Percentiles rank a stretch among this genome's conserved stretches.
phyloP scores from a whole-genome alignment of 2,797 vertebrate genomes.

The Melanotaenia parkinsoni region DNA sequence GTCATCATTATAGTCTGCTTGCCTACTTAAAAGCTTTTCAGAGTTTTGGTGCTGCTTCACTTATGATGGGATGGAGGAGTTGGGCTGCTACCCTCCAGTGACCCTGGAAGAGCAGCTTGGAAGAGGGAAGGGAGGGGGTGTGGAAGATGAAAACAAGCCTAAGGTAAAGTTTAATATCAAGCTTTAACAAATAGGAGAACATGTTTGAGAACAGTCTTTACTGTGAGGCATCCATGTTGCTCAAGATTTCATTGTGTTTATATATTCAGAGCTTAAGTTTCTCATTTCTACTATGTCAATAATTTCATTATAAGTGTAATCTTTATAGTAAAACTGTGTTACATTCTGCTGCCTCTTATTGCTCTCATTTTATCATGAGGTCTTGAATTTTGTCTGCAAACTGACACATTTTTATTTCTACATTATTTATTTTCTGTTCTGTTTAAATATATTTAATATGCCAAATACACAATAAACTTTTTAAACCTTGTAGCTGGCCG shows the following conservation, averaged over 20 bases:
- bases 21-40: constrained; percentile 75
- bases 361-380: not conserved
- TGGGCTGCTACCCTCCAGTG: constrained; percentile 41
- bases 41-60: constrained; percentile 63
- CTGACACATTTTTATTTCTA: not conserved
- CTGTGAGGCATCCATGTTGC: not conserved
- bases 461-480: not conserved
- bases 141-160: not conserved
- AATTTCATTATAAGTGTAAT: not conserved
- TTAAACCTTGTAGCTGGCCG: not conserved
- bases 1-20: constrained; percentile 62
- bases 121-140: not conserved
- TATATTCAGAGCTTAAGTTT: not conserved
- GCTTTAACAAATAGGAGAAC: constrained; percentile 7
- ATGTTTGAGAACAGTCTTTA: not conserved
- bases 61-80: constrained; percentile 53
- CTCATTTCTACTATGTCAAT: not conserved
- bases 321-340: not conserved
- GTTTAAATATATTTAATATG: not conserved
- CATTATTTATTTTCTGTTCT: not conserved
- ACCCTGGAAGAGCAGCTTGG: constrained; percentile 27
- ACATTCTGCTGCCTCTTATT: not conserved
- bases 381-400: not conserved
- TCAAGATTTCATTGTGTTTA: not conserved
- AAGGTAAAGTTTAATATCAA: constrained; percentile 11